These are phyloP conservation scores for Sphinx pinastri DNA, from an alignment of 2,888 invertebrate species.

Conservation along the genomic window DNA sequence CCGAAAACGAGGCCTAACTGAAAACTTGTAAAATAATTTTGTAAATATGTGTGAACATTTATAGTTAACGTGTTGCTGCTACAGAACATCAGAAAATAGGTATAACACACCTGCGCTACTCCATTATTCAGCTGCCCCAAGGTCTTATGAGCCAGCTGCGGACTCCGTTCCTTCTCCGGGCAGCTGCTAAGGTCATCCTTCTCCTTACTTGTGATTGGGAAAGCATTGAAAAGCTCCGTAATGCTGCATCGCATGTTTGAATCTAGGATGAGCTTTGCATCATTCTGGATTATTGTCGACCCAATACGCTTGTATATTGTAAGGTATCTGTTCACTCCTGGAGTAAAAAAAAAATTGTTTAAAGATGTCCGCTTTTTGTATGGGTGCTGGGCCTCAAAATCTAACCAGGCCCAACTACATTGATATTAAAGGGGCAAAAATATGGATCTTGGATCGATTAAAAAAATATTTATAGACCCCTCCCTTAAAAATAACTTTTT, in stretches of 20 bases:
- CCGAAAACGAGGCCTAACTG: no score
- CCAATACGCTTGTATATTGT: slow-evolving; percentile 88
- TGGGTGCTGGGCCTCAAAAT: no score
- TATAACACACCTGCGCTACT: slow-evolving; percentile 82
- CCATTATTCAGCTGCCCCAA: slow-evolving; percentile 88
- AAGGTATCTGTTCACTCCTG: slow-evolving; percentile 86
- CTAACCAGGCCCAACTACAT: no score
- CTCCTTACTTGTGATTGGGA: slow-evolving; percentile 87
- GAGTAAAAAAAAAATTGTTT: slow-evolving; percentile 26
- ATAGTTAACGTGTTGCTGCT: neutral
- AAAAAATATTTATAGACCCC: no score
- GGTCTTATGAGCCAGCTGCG: slow-evolving; percentile 82
- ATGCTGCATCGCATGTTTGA: slow-evolving; percentile 86
- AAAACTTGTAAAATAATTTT: no score
- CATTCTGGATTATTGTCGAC: slow-evolving; percentile 87
- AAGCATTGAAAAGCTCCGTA: slow-evolving; percentile 85
- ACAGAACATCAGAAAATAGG: neutral
- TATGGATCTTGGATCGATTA: no score
- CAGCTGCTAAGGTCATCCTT: slow-evolving; percentile 88
- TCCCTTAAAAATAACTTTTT: no score
- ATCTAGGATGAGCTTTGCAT: slow-evolving; percentile 86
- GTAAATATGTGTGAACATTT: no score
- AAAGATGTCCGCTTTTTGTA: no score
- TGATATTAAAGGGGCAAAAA: no score
- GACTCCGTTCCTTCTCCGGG: slow-evolving; percentile 86